Conservation (phyloP, 2,797 vertebrate species). For the Astyanax mexicanus region DNA sequence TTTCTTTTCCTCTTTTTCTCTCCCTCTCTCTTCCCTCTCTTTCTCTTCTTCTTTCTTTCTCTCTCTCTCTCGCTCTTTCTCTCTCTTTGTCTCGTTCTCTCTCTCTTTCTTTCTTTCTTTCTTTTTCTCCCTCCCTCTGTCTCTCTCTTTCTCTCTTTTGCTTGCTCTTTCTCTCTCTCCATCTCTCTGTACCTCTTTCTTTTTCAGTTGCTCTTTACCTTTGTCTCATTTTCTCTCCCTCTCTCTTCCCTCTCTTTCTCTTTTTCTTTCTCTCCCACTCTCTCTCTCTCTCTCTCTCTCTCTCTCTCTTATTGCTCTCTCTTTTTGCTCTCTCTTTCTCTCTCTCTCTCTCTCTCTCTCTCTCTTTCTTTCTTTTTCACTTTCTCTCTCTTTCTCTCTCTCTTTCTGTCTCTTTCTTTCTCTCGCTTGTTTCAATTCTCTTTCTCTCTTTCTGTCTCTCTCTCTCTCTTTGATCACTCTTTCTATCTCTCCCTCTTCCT, state of each 20-base stretch:
- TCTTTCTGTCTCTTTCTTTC: slow-evolving; percentile 18
- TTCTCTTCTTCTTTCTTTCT: slow-evolving; percentile 20
- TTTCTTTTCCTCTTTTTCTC: no score
- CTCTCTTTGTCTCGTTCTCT: no score
- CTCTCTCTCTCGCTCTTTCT: not conserved
- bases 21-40: not conserved
- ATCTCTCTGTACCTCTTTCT: slow-evolving; percentile 4
- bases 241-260: not conserved
- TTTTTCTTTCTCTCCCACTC: not conserved
- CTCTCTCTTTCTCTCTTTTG: not conserved
- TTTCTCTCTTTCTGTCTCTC: not conserved
- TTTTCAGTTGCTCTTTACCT: no score
- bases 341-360: slow-evolving; percentile 18
- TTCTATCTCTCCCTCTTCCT: not conserved
- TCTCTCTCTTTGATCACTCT: no score
- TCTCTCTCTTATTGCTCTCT: not conserved
- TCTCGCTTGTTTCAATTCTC: no score
- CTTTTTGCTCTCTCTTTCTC: not conserved
- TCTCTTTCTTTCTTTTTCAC: not conserved
- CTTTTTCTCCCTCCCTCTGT: slow-evolving; percentile 20
- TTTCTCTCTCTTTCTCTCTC: not conserved
- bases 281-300: slow-evolving; percentile 8
- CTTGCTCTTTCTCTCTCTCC: not conserved
- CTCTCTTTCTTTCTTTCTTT: not conserved
- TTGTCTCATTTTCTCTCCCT: no score